phyloP scores from a whole-genome alignment of 2,888 invertebrate genomes.

The Trilocha varians region DNA sequence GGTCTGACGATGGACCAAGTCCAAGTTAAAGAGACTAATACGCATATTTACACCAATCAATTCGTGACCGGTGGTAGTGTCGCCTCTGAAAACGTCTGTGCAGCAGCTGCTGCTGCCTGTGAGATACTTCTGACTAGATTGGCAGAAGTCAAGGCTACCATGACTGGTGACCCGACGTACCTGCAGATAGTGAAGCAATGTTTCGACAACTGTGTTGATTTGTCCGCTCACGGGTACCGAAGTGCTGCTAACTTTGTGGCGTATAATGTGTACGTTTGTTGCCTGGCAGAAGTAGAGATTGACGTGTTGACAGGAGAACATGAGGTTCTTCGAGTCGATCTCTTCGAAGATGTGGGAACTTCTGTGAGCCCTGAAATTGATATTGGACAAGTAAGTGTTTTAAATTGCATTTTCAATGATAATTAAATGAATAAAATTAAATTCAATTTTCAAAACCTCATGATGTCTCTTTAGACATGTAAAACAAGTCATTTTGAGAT shows the following conservation, averaged over 20 bases:
- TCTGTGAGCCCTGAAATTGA: conserved; percentile 81
- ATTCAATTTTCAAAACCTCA: too few relatives aligned
- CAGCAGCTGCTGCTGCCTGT: conserved; percentile 65
- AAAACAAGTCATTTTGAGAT: too few relatives aligned
- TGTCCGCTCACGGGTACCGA: conserved; percentile 25
- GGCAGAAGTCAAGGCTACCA: conserved; percentile 37
- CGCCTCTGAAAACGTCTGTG: conserved; percentile 75
- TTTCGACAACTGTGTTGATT: conserved; percentile 17
- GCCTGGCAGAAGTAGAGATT: conserved; percentile 79
- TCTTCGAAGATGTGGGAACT: conserved; percentile 79
- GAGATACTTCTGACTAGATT: conserved; percentile 51
- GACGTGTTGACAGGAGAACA: conserved; percentile 86
- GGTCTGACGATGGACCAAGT: conserved; percentile 77
- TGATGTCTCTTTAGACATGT: too few relatives aligned
- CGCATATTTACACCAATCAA: conserved; percentile 75
- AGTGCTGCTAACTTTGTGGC: conserved; percentile 41
- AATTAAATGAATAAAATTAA: background rate
- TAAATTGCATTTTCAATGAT: background rate
- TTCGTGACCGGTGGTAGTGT: conserved; percentile 77
- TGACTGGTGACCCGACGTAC: conserved; percentile 55
- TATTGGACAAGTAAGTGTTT: conserved; percentile 73
- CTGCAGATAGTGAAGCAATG: conserved; percentile 59
- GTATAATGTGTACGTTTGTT: conserved; percentile 74
- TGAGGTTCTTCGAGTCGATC: conserved; percentile 75
- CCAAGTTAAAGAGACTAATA: conserved; percentile 76